Conservation (phyloP, 1,140 invertebrate species). For the Aethina tumida region DNA sequence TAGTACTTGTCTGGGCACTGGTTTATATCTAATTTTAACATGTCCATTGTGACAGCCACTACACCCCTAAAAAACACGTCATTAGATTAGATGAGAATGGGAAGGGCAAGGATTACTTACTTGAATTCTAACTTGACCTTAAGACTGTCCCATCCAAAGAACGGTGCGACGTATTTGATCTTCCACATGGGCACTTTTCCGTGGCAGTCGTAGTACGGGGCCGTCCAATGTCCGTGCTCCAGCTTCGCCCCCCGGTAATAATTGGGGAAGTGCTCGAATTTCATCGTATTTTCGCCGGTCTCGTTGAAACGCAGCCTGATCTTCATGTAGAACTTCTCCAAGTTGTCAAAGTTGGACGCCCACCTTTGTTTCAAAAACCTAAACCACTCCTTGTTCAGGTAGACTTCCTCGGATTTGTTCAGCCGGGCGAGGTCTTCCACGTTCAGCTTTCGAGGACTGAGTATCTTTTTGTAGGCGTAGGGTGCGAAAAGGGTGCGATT, state of each 20-base stretch:
- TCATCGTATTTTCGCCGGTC: conserved; percentile 67
- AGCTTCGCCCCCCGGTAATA: conserved; percentile 79
- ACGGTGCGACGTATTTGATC: conserved; percentile 88
- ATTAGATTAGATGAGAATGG: conserved; percentile 4
- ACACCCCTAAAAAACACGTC: conserved; percentile 64
- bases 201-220: conserved; percentile 88
- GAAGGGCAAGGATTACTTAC: too few species aligned
- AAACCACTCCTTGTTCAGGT: conserved; percentile 79
- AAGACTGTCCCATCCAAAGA: conserved; percentile 94
- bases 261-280: conserved; percentile 85
- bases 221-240: conserved; percentile 85
- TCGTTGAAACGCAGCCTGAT: conserved; percentile 86
- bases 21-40: conserved; percentile 85
- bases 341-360: conserved; percentile 84
- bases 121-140: conserved; percentile 88
- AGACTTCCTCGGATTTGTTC: conserved; percentile 68
- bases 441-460: conserved; percentile 75
- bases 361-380: conserved; percentile 82
- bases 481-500: conserved; percentile 90
- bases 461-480: conserved; percentile 79
- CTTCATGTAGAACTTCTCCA: conserved; percentile 89
- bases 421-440: conserved; percentile 79
- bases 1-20: conserved; percentile 88
- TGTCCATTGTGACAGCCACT: conserved; percentile 85
- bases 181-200: conserved; percentile 91